phyloP scores from a whole-genome alignment of 1,140 invertebrate genomes.

The Paraescarpia echinospica region DNA sequence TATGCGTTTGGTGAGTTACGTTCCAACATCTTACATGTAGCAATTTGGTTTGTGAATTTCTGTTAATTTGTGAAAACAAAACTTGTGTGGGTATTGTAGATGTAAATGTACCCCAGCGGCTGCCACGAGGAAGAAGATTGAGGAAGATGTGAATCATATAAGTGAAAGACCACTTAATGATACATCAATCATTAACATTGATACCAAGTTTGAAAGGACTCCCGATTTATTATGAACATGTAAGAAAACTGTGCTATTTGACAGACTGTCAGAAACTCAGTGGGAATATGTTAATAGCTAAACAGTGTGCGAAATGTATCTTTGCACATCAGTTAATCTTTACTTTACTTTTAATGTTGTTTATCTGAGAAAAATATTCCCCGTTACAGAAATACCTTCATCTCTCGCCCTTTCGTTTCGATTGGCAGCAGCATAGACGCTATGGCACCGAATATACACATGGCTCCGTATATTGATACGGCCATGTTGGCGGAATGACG shows the following conservation, averaged over 20 bases:
- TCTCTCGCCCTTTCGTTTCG: slow-evolving; percentile 57
- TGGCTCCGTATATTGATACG: slow-evolving; percentile 52
- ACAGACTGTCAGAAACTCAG: no score
- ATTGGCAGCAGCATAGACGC: slow-evolving; percentile 54
- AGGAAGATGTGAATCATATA: no score
- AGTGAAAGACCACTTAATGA: no score
- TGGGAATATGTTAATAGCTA: no score
- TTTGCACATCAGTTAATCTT: background rate
- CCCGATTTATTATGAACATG: no score
- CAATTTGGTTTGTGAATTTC: background rate
- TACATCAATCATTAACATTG: no score
- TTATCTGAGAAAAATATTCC: background rate
- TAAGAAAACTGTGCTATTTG: no score
- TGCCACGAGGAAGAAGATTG: no score
- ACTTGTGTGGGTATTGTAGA: no score
- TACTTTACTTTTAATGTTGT: background rate
- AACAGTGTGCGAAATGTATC: background rate
- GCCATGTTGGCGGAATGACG: slow-evolving; percentile 51
- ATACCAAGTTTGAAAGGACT: no score
- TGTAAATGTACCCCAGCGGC: no score
- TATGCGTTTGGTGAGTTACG: background rate
- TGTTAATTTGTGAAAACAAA: no score
- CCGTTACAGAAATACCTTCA: slow-evolving; percentile 44
- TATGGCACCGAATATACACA: slow-evolving; percentile 50
- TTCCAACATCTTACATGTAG: background rate